These are phyloP conservation scores for Plotosus lineatus DNA, from an alignment of 2,113 vertebrate genomes.

Conservation along the genomic window DNA sequence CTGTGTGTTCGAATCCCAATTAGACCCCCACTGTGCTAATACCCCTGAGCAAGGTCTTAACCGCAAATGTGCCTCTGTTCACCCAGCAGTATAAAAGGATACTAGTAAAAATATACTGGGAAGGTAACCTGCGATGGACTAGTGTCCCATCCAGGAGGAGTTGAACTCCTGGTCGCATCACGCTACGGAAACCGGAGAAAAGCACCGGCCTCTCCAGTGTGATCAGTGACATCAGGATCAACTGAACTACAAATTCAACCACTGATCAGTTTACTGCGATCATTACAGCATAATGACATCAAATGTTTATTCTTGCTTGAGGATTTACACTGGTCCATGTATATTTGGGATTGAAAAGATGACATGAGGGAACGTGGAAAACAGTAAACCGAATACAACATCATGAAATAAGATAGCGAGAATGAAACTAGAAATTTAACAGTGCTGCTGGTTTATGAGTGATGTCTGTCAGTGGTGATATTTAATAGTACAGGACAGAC, in stretches of 20 bases:
- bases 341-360: not conserved
- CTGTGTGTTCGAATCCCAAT: too few relatives aligned
- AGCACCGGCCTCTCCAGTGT: not conserved
- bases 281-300: not conserved
- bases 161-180: too few relatives aligned
- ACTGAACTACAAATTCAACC: not conserved
- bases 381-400: conserved; percentile 16
- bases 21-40: too few relatives aligned
- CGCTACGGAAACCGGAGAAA: too few relatives aligned
- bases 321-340: not conserved
- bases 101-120: too few relatives aligned
- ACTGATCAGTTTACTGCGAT: not conserved
- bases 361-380: conserved; percentile 23
- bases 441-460: not conserved
- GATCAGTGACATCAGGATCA: not conserved
- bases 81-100: too few relatives aligned
- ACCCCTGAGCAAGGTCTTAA: too few relatives aligned
- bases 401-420: not conserved
- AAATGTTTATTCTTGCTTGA: not conserved
- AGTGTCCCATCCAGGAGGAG: too few relatives aligned
- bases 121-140: too few relatives aligned
- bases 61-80: too few relatives aligned
- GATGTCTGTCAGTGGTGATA: not conserved
- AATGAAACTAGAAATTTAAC: not conserved
- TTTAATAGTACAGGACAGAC: not conserved